phyloP scores from a whole-genome alignment of 2,797 vertebrate genomes.

The Anniella stebbinsi region DNA sequence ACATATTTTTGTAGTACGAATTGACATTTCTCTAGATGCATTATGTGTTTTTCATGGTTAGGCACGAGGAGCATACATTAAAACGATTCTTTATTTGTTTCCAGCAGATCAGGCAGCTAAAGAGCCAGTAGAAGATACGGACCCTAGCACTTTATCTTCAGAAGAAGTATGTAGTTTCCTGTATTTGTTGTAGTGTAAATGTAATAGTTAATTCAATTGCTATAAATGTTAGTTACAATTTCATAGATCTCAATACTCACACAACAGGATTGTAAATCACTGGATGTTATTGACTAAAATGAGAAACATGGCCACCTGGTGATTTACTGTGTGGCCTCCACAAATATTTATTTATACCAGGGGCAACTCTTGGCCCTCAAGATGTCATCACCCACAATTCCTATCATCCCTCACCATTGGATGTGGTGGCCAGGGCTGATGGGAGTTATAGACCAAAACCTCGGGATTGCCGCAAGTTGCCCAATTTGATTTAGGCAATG shows the following conservation, averaged over 20 bases:
- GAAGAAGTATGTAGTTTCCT: slow-evolving; percentile 82
- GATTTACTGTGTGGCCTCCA: slow-evolving; percentile 22
- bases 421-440: no score
- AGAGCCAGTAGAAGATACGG: slow-evolving; percentile 95
- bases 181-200: not conserved
- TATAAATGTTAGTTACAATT: not conserved
- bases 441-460: not conserved
- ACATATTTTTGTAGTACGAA: not conserved
- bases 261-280: slow-evolving; percentile 9
- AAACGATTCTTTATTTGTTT: slow-evolving; percentile 45
- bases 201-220: not conserved
- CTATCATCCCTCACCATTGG: no score
- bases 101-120: slow-evolving; percentile 82
- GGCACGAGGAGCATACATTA: slow-evolving; percentile 19
- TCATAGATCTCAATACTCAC: not conserved
- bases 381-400: no score
- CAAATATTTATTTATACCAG: not conserved
- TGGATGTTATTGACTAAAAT: slow-evolving; percentile 24
- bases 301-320: fast-evolving
- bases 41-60: slow-evolving; percentile 36
- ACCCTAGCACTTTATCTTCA: slow-evolving; percentile 91
- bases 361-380: no score
- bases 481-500: not conserved
- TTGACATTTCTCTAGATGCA: not conserved
- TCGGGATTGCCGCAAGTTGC: not conserved